Base-by-base conservation (phyloP, 1,140 invertebrate genomes). In the Bilobella aurantiaca region DNA sequence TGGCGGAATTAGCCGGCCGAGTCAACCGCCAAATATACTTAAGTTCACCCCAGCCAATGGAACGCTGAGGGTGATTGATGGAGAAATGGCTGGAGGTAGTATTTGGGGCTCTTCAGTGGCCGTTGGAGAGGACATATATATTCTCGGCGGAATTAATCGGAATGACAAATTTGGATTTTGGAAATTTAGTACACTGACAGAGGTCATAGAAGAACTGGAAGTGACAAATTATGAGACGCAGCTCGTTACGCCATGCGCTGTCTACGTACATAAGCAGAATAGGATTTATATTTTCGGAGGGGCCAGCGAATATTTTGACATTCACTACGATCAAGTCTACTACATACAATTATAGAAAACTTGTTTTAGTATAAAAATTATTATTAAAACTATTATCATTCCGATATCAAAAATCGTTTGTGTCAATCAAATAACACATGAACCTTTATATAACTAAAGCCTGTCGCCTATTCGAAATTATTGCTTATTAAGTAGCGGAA, bases 61-160 rank as follows among this genome's bases (percentile, higher is more conserved):
- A 42, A 42, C 8, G 8, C 8, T 42, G 8, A 18, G 18, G 18
- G 18, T 42, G 8, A 42, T 42, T 12, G 18, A 42, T 42, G 34
- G 18, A 18, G 34, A 18, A 12, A 42, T 42, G 18, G 34, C 8
- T 12, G 34, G 34, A 42, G 34, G 34, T 42, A 18, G 8, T 12
- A 42, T 42, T 8, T 42, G 18, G 8, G 8, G 8, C 18, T 8
- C 34, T 8, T 42, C 34, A 42, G 34, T 42, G 34, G 18, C 8
- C 8, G 34, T 57, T 58, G 64, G 47, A 67, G 42, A 66, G 3
- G 27, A 29, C 1, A 2, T 59, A n/a, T 25, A 56, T 56, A 27
- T 56, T 12, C 8, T 27, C 25, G 53, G 25, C 5, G n/a, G 53
- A 27, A 27, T 5, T 14, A 56, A 56, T 56, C 5, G 21, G 5